Percentiles rank a stretch among this genome's conserved stretches.
Conservation (phyloP, 23 tunicate species). For the Phallusia fumigata region DNA sequence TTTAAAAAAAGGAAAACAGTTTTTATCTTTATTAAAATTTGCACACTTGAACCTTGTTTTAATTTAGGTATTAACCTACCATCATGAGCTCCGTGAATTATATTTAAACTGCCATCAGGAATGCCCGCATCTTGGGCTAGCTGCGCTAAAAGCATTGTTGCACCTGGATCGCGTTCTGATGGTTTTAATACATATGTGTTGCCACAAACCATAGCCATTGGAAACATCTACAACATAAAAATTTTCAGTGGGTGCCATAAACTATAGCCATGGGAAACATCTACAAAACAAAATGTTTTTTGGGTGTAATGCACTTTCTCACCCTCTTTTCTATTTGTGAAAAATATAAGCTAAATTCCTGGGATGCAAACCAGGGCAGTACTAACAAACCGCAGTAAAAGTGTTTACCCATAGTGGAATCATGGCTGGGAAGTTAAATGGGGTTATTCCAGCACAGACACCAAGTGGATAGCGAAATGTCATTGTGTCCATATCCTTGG, state of each 20-base stretch:
- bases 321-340: no score
- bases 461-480: slow-evolving; percentile 96
- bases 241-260: slow-evolving; percentile 71
- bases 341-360: no score
- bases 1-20: no score
- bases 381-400: no score
- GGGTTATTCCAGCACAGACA: slow-evolving; percentile 97
- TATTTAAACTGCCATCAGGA: slow-evolving; percentile 92
- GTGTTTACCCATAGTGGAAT: slow-evolving; percentile 92
- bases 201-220: slow-evolving; percentile 97
- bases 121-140: slow-evolving; percentile 91
- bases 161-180: slow-evolving; percentile 98
- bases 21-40: no score
- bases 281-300: slow-evolving; percentile 20
- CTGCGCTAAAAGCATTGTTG: slow-evolving; percentile 84
- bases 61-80: no score
- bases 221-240: slow-evolving; percentile 72
- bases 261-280: slow-evolving; percentile 99
- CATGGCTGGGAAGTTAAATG: slow-evolving; percentile 99
- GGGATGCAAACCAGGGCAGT: no score
- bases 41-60: no score
- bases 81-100: slow-evolving; percentile 94
- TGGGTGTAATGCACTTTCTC: slow-evolving; percentile 94
- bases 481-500: slow-evolving; percentile 95
- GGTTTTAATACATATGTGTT: slow-evolving; percentile 97